Conservation (phyloP, 2,888 invertebrate species). For the Troides helena region DNA sequence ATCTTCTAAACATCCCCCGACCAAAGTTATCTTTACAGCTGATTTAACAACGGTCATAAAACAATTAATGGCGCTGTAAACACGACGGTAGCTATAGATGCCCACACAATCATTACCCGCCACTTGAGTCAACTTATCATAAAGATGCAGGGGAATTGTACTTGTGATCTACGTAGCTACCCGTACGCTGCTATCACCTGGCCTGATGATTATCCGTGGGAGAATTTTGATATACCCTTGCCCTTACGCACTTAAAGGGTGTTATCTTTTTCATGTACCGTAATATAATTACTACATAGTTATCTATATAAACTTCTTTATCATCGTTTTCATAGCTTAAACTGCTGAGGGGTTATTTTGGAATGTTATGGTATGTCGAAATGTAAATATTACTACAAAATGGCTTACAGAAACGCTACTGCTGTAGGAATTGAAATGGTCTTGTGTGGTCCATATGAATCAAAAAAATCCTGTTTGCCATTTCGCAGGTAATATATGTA, state of each 20-base stretch:
- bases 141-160: conserved; percentile 31
- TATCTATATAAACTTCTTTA: not conserved
- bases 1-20: conserved; percentile 59
- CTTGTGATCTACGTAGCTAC: conserved; percentile 24
- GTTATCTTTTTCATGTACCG: conserved; percentile 35
- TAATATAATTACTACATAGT: not conserved
- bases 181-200: conserved; percentile 45
- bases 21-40: conserved; percentile 65
- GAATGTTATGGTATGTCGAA: no score
- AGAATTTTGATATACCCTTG: conserved; percentile 38
- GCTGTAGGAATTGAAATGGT: no score
- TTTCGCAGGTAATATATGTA: no score
- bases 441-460: no score
- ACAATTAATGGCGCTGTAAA: conserved; percentile 70
- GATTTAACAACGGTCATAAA: conserved; percentile 64
- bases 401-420: no score
- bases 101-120: conserved; percentile 42
- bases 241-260: conserved; percentile 27
- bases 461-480: no score
- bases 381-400: no score
- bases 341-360: no score
- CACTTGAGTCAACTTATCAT: conserved; percentile 54
- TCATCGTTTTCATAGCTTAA: no score
- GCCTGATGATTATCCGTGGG: conserved; percentile 45
- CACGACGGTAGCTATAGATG: conserved; percentile 57